Evolutionary conservation across 2,888 invertebrate genomes (phyloP).

Genomic region (Trichopria drosophilae): DNA sequence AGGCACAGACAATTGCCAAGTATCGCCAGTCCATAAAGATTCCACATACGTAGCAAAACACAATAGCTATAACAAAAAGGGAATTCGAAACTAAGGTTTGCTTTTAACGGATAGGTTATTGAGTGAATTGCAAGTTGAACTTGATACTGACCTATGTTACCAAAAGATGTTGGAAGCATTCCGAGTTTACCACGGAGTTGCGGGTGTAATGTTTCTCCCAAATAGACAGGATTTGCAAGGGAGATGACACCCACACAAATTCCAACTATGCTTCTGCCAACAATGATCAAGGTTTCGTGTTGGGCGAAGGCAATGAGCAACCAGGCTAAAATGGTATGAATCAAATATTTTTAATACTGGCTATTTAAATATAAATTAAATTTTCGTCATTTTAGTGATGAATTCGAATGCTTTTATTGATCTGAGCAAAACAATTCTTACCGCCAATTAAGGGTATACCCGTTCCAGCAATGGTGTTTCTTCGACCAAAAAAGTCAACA

Average conservation of each 20-base stretch:
- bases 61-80: slow-evolving; percentile 63
- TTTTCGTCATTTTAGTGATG: no score
- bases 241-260: slow-evolving; percentile 86
- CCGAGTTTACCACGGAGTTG: slow-evolving; percentile 90
- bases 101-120: no score
- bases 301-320: slow-evolving; percentile 77
- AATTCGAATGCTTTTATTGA: no score
- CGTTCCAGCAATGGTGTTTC: slow-evolving; percentile 75
- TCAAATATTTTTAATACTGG: no score
- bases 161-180: slow-evolving; percentile 82
- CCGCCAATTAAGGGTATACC: slow-evolving; percentile 75
- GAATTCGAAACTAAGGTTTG: no score
- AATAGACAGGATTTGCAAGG: slow-evolving; percentile 85
- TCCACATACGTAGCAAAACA: slow-evolving; percentile 79
- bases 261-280: slow-evolving; percentile 81
- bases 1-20: slow-evolving; percentile 77
- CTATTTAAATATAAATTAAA: no score
- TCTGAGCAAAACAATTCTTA: no score
- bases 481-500: slow-evolving; percentile 80
- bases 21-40: slow-evolving; percentile 78
- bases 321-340: slow-evolving; percentile 76
- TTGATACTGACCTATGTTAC: slow-evolving; percentile 74
- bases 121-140: no score
- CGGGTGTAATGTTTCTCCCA: slow-evolving; percentile 90
- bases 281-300: slow-evolving; percentile 73